Base-by-base conservation (phyloP, 37 sponge, comb jelly and placozoan genomes). In the Halichondria panicea region DNA sequence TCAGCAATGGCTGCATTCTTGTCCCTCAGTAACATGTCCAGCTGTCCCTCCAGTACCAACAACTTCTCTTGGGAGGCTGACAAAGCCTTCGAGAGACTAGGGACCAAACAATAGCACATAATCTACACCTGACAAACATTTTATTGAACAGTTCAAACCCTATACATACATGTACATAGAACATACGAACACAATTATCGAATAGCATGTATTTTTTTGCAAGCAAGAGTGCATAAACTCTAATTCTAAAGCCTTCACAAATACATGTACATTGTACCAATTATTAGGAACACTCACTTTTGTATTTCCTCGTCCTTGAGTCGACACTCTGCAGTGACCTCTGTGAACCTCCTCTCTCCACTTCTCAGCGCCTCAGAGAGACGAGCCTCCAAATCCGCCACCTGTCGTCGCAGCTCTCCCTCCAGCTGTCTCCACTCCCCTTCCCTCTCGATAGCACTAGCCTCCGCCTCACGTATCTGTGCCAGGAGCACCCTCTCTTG, bases 231-330 rank as follows among this genome's bases (percentile, higher is more conserved):
- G n/a, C n/a, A n/a, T n/a, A n/a, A n/a, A n/a, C n/a, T n/a, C n/a
- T n/a, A n/a, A n/a, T n/a, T n/a, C n/a, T n/a, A n/a, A n/a, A n/a
- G n/a, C n/a, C n/a, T n/a, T n/a, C n/a, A n/a, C n/a, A n/a, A n/a
- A n/a, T n/a, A n/a, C n/a, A n/a, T n/a, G n/a, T n/a, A n/a, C n/a
- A n/a, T n/a, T n/a, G n/a, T n/a, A n/a, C n/a, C n/a, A n/a, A n/a
- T n/a, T n/a, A 42, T 5, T 34, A 61, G 9, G 63, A 38, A 39
- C 3, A 55, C 75, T 68, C 44, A 83, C 83, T 72, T 83, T 8
- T 19, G 4, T 15, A 74, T 83, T 39, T 75, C 75, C 30, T 83
- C 75, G n/a, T 83, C 83, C 39, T 83, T 83, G 8, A n/a, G 44
- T 35, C 64, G 40, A 24, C 15, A 41, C 2, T 9, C 64, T 8